These are phyloP conservation scores for Yponomeuta plumbellus DNA, from an alignment of 2,888 invertebrate species.

Conservation along the genomic window DNA sequence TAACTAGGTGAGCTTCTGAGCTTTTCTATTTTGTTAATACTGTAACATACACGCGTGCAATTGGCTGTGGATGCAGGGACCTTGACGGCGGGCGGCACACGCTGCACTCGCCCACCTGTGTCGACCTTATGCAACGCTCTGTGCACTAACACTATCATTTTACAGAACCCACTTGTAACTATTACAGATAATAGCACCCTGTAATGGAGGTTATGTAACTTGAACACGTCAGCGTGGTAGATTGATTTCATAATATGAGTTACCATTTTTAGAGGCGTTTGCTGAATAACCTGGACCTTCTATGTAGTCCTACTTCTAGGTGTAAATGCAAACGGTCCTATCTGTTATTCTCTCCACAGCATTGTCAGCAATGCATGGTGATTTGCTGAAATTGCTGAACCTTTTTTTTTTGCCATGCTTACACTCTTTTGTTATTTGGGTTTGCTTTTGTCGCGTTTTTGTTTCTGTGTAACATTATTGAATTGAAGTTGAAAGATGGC, in stretches of 20 bases:
- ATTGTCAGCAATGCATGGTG: too few relatives aligned
- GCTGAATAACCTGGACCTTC: too few relatives aligned
- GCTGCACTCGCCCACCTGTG: conserved; percentile 36
- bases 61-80: conserved; percentile 24
- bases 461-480: too few relatives aligned
- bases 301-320: too few relatives aligned
- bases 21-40: background rate
- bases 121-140: conserved; percentile 42
- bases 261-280: background rate
- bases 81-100: conserved; percentile 31
- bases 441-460: too few relatives aligned
- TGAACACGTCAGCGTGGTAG: conserved; percentile 8
- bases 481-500: too few relatives aligned
- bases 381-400: too few relatives aligned
- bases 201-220: conserved; percentile 18
- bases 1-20: background rate
- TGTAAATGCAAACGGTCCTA: too few relatives aligned
- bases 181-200: conserved; percentile 23
- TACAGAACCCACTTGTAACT: conserved; percentile 33
- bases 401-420: too few relatives aligned
- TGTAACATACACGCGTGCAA: background rate
- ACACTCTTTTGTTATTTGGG: too few relatives aligned
- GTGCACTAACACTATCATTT: conserved; percentile 42
- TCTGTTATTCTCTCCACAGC: too few relatives aligned
- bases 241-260: background rate